phyloP scores from a whole-genome alignment of 2,888 invertebrate genomes.

The Iphiclides podalirius region DNA sequence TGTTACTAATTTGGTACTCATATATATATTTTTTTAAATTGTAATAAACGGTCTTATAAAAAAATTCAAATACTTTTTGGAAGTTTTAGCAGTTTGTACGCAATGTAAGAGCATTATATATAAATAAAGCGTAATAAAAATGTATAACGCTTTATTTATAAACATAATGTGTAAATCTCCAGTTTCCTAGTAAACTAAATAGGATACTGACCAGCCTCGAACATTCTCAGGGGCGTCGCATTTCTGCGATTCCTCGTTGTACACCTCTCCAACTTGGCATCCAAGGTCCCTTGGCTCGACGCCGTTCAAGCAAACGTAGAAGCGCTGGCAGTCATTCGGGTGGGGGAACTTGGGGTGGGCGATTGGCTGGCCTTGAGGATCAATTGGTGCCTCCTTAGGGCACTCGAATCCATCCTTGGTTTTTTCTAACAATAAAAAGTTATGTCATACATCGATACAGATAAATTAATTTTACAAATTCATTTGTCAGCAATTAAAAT shows the following conservation, averaged over 20 bases:
- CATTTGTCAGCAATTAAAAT: no score
- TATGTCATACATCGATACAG: no score
- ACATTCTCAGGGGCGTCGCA: slow-evolving; percentile 96
- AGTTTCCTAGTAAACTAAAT: background rate
- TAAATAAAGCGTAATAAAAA: no score
- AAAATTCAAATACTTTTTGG: no score
- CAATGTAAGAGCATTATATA: no score
- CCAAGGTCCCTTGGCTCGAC: slow-evolving; percentile 93
- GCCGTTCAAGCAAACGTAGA: slow-evolving; percentile 94
- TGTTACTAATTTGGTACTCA: no score
- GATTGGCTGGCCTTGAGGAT: slow-evolving; percentile 84
- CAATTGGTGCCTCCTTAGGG: slow-evolving; percentile 84
- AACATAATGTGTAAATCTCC: background rate
- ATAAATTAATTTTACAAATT: no score
- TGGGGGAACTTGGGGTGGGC: slow-evolving; percentile 93
- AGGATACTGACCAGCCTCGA: slow-evolving; percentile 87
- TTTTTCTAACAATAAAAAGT: slow-evolving; percentile 75
- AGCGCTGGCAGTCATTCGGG: slow-evolving; percentile 93
- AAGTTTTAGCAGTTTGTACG: no score
- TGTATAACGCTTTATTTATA: no score
- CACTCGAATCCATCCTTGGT: slow-evolving; percentile 92
- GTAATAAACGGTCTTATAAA: no score
- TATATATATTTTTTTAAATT: no score
- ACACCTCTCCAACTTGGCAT: slow-evolving; percentile 93
- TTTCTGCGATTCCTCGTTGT: slow-evolving; percentile 90